Conservation (phyloP, 92 coral and sea anemone species). For the Porites rus region DNA sequence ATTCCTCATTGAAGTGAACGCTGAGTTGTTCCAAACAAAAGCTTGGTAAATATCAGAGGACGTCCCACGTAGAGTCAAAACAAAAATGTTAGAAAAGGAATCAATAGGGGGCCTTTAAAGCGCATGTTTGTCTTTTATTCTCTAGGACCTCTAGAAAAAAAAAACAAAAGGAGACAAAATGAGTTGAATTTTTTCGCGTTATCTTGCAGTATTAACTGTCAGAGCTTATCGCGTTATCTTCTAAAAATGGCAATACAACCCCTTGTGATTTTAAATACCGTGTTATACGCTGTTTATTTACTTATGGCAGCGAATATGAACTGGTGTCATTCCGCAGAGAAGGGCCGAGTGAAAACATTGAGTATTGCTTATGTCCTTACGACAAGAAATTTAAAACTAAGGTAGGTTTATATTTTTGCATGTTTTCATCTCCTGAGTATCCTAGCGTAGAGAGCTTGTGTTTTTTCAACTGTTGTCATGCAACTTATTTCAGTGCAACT, state of each 20-base stretch:
- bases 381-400: background rate
- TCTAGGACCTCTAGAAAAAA: background rate
- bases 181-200: conserved; percentile 25
- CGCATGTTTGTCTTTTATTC: conserved; percentile 2
- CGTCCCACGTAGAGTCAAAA: background rate
- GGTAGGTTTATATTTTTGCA: background rate
- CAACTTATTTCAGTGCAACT: no score
- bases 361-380: background rate
- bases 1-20: conserved; percentile 8
- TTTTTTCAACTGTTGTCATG: no score
- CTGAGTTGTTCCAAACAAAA: conserved; percentile 26
- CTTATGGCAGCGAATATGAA: background rate
- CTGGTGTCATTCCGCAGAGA: conserved; percentile 5
- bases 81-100: background rate
- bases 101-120: background rate
- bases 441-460: no score
- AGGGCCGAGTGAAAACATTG: background rate
- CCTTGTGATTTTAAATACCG: conserved; percentile 12
- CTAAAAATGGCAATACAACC: conserved; percentile 32
- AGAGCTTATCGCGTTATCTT: conserved; percentile 37
- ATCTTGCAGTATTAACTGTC: conserved; percentile 12
- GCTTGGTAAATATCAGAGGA: conserved; percentile 3
- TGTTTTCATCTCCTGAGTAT: background rate
- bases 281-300: conserved; percentile 9
- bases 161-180: conserved; percentile 21